These are phyloP conservation scores for Nudaria mundana DNA, from an alignment of 2,888 invertebrate genomes.

Conservation along the genomic window DNA sequence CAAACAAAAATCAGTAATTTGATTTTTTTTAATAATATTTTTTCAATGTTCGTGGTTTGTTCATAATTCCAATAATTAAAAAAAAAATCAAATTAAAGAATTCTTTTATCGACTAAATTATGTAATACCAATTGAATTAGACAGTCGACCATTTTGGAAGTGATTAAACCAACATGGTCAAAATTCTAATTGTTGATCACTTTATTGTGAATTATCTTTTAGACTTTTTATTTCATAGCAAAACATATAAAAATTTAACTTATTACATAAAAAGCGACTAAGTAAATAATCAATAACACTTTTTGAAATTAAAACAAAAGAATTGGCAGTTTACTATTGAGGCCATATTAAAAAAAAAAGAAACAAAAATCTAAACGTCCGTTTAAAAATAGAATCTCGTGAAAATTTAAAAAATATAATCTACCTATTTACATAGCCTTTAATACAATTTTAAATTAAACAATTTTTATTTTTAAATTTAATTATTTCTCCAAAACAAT, in stretches of 20 bases:
- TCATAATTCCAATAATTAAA: too few species aligned
- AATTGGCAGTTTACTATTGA: slow-evolving; percentile 35
- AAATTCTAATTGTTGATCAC: slow-evolving; percentile 62
- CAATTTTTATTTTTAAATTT: slow-evolving; percentile 6
- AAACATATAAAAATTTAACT: too few species aligned
- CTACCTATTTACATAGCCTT: slow-evolving; percentile 35
- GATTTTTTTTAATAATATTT: background rate
- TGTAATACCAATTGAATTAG: slow-evolving; percentile 57
- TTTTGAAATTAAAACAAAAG: slow-evolving; percentile 23
- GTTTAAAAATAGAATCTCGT: slow-evolving; percentile 12
- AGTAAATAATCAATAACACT: slow-evolving; percentile 28
- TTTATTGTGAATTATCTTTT: slow-evolving; percentile 42
- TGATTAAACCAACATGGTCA: slow-evolving; percentile 59
- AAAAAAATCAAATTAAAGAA: slow-evolving; percentile 24
- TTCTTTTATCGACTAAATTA: slow-evolving; percentile 30
- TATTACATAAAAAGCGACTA: slow-evolving; percentile 26
- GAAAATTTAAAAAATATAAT: slow-evolving; percentile 28
- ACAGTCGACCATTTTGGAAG: slow-evolving; percentile 67
- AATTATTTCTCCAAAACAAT: slow-evolving; percentile 14
- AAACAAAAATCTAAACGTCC: background rate
- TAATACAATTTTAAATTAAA: slow-evolving; percentile 18
- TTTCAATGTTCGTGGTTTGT: background rate
- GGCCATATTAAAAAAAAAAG: slow-evolving; percentile 9
- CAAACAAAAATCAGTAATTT: slow-evolving; percentile 16
- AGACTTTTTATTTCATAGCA: too few species aligned